A percentile compares a stretch with the other conserved stretches of the same genome.
These are phyloP conservation scores for Tetragnatha versicolor DNA, from an alignment of 1,140 invertebrate species.

Conservation along the genomic window DNA sequence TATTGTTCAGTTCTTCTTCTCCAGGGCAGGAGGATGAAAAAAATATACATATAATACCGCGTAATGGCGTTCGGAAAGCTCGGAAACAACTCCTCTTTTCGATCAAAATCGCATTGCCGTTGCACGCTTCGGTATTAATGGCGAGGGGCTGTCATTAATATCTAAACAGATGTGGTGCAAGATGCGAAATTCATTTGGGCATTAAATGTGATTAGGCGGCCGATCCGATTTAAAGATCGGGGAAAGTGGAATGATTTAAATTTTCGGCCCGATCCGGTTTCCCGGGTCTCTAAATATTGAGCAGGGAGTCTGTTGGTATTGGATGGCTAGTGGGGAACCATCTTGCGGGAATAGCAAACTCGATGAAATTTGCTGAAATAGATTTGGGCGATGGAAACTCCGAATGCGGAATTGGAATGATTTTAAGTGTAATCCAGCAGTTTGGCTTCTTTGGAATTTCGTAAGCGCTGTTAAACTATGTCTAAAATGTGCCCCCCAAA, in stretches of 20 bases:
- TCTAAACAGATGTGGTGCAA: background rate
- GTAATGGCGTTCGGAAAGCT: background rate
- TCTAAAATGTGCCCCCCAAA: too few relatives aligned
- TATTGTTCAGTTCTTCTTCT: constrained; percentile 20
- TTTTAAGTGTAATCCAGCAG: too few relatives aligned
- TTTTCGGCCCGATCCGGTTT: background rate
- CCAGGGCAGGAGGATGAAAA: background rate
- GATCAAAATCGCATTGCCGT: constrained; percentile 9
- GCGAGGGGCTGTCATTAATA: constrained; percentile 18
- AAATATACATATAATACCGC: too few relatives aligned
- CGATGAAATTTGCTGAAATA: too few relatives aligned
- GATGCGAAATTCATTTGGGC: constrained; percentile 19
- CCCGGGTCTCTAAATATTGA: too few relatives aligned
- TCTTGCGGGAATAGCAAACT: too few relatives aligned
- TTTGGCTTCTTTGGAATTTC: too few relatives aligned
- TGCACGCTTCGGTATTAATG: constrained; percentile 22
- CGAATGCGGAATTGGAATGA: too few relatives aligned
- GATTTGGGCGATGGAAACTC: too few relatives aligned
- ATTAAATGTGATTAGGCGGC: background rate
- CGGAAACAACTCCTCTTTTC: constrained; percentile 25
- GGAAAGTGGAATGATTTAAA: background rate
- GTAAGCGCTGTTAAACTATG: too few relatives aligned
- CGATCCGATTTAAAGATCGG: background rate
- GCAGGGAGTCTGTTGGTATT: too few relatives aligned
- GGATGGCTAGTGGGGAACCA: too few relatives aligned